phyloP scores from a whole-genome alignment of 2,113 vertebrate genomes.

The Orthochromis malagaraziensis region DNA sequence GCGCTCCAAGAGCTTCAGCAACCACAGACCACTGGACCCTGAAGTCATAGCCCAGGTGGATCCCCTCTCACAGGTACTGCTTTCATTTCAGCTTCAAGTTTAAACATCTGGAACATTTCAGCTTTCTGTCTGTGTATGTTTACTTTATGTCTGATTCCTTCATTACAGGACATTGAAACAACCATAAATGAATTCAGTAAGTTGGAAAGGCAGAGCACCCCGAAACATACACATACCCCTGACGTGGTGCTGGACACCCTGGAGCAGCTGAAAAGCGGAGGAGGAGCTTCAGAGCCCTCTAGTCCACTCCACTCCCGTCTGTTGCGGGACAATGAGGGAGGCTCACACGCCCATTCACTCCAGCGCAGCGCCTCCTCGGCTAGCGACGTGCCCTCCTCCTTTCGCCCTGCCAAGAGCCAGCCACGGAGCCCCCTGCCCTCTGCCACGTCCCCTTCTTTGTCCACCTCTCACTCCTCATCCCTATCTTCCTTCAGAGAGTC shows the following conservation, averaged over 20 bases:
- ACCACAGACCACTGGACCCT: slow-evolving; percentile 90
- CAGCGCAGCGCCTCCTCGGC: slow-evolving; percentile 93
- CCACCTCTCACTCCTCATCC: slow-evolving; percentile 62
- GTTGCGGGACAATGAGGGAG: slow-evolving; percentile 83
- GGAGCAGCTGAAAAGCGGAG: slow-evolving; percentile 86
- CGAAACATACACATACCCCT: slow-evolving; percentile 86
- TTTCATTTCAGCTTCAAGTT: neutral
- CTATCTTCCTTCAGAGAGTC: slow-evolving; percentile 67
- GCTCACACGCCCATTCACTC: slow-evolving; percentile 75
- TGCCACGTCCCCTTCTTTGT: slow-evolving; percentile 45
- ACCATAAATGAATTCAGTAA: slow-evolving; percentile 89
- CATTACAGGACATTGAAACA: slow-evolving; percentile 86
- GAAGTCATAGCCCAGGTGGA: slow-evolving; percentile 90
- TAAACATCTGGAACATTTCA: neutral
- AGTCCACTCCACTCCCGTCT: slow-evolving; percentile 94
- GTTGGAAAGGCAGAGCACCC: slow-evolving; percentile 86
- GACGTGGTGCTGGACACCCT: slow-evolving; percentile 97
- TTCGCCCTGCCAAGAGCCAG: slow-evolving; percentile 80
- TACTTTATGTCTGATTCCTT: neutral
- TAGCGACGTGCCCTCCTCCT: slow-evolving; percentile 89
- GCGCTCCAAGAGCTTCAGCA: slow-evolving; percentile 98
- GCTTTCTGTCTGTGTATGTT: neutral
- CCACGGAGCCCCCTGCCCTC: slow-evolving; percentile 68
- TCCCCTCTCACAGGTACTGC: slow-evolving; percentile 66
- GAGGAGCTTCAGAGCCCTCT: slow-evolving; percentile 86